Evolutionary conservation across 2,797 vertebrate species (phyloP), one percentile per base, ranked within the genome.

Genomic region (Gambelia wislizenii): DNA sequence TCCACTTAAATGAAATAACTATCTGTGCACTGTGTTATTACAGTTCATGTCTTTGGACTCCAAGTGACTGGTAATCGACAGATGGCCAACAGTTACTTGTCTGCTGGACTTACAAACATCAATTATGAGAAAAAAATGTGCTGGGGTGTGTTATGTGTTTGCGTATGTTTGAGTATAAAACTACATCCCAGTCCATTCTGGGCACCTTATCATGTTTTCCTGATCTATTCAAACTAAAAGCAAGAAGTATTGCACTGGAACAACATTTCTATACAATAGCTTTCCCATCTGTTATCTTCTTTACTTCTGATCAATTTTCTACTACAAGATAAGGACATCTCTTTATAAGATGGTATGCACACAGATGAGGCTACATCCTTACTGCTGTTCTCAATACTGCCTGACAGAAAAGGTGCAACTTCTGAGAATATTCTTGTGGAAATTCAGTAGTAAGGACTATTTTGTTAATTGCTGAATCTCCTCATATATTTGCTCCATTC

Each of bases 391-490:
- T 47, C 20, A 75, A 74, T 56, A 27, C 44, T 30, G 69, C 30
- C 39, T 75, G 54, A 64, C 59, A 36, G 54, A 42, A 74, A 49
- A 64, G 14, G 54, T 59, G n/a, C 20, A 61, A 61, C 52, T 59
- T 59, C 49, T 36, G 79, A n/a, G 4, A 75, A 49, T 20, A 82
- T 20, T 33, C 70, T 42, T 30, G 12, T 49, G 42, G 54, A 54
- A 64, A 83, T 83, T 88, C 74, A 75, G 54, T 44, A 88, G 47
- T 49, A 44, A 74, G 74, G 39, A 59, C 69, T 49, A 49, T 13
- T 75, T 72, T 86, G 75, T 49, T 82, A 61, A 82, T 59, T 72
- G 42, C 49, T 44, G 67, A 42, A 64, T 47, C 42, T 87, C 2
- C 33, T 47, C 33, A 74, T 74, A 74, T 18, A 75, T 39, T 70